phyloP scores from a whole-genome alignment of 1,140 invertebrate species.

The Diabrotica virgifera region DNA sequence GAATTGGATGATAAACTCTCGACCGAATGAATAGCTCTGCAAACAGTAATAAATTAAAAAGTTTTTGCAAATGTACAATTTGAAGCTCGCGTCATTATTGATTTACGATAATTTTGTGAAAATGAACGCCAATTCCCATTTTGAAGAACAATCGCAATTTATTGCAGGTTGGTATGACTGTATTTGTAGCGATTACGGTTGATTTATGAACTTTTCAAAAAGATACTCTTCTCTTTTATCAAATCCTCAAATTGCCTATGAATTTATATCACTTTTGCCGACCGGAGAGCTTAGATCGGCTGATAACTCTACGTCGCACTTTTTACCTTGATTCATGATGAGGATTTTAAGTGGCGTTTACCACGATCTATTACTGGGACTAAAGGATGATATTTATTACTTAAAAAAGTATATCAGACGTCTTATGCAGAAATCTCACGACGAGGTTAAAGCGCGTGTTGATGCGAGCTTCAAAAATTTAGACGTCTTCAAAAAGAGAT shows the following conservation, averaged over 20 bases:
- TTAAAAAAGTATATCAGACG: no score
- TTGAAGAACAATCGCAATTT: conserved; percentile 49
- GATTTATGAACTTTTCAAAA: conserved; percentile 45
- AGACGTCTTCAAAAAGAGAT: no score
- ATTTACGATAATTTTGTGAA: conserved; percentile 50
- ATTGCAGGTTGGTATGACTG: conserved; percentile 44
- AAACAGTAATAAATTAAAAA: conserved; percentile 43
- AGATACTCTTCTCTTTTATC: conserved; percentile 45
- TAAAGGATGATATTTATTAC: no score
- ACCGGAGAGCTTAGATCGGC: not conserved
- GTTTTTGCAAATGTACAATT: conserved; percentile 42
- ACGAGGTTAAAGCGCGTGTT: no score
- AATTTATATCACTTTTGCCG: conserved; percentile 23
- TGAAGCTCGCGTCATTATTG: conserved; percentile 47
- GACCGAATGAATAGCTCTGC: conserved; percentile 38
- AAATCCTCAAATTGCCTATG: conserved; percentile 30
- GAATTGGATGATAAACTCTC: conserved; percentile 38
- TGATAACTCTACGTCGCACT: not conserved
- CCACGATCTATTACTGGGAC: no score
- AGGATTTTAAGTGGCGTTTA: no score
- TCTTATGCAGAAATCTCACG: no score
- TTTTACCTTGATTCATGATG: not conserved
- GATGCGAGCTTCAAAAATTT: no score
- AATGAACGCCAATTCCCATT: conserved; percentile 49
- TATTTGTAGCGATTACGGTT: conserved; percentile 47